Evolutionary conservation across 2,888 invertebrate genomes (phyloP).

Genomic region (Trichogramma dendrolimi): DNA sequence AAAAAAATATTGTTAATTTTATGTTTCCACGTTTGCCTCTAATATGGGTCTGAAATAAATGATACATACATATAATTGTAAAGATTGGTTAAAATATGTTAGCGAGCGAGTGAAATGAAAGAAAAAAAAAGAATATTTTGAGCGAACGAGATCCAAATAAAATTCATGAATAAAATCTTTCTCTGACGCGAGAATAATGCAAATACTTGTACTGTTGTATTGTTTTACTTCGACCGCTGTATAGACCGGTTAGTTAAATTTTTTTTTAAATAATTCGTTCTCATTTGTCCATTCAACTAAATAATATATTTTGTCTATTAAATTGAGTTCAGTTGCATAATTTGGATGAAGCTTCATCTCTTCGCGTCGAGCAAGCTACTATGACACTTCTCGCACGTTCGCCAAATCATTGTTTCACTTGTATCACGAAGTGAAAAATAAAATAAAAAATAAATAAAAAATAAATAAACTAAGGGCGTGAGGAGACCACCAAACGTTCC

Average conservation of each 20-base stretch:
- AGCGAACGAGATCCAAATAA: conserved; percentile 14
- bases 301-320: too few species aligned
- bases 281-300: too few species aligned
- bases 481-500: conserved; percentile 1
- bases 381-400: conserved; percentile 27
- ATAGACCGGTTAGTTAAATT: background rate
- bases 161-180: conserved; percentile 13
- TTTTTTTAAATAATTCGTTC: conserved; percentile 1
- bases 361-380: conserved; percentile 31
- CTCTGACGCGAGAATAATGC: conserved; percentile 24
- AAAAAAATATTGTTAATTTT: conserved; percentile 5
- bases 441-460: conserved; percentile 2
- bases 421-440: conserved; percentile 12
- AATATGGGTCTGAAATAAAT: conserved; percentile 1
- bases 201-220: conserved; percentile 16
- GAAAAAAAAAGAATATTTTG: conserved; percentile 5
- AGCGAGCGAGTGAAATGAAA: conserved; percentile 3
- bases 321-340: too few species aligned
- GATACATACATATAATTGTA: background rate
- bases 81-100: background rate
- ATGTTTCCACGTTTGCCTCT: conserved; percentile 18
- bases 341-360: conserved; percentile 6
- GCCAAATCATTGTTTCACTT: conserved; percentile 8
- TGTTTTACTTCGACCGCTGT: background rate
- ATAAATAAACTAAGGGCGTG: conserved; percentile 3